Conservation (phyloP, 2,113 vertebrate genomes). For the Cyprinus carpio region DNA sequence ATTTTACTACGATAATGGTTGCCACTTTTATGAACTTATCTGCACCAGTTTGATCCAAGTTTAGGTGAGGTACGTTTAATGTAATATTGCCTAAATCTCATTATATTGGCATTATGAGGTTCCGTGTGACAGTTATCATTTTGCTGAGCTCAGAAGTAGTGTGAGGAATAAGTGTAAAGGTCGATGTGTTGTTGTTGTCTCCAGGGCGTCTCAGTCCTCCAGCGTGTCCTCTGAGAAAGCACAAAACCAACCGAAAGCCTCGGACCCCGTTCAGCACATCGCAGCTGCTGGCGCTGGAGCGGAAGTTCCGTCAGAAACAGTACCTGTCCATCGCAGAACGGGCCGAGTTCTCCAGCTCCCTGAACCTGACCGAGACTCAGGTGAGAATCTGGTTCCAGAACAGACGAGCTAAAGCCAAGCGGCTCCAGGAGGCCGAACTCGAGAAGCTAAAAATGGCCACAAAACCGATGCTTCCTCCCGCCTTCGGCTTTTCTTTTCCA, state of each 20-base stretch:
- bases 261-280: constrained; percentile 96
- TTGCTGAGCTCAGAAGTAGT: no score
- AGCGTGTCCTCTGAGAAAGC: constrained; percentile 93
- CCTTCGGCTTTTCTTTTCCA: constrained; percentile 93
- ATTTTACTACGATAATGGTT: no score
- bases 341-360: constrained; percentile 95
- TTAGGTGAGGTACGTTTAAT: no score
- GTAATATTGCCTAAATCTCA: no score
- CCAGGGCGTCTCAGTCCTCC: constrained; percentile 91
- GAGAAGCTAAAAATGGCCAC: constrained; percentile 98
- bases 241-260: constrained; percentile 98
- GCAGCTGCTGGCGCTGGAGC: constrained; percentile 93
- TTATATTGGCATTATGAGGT: no score
- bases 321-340: constrained; percentile 97
- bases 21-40: no score
- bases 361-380: constrained; percentile 96
- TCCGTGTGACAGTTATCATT: no score
- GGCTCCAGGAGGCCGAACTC: constrained; percentile 94
- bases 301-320: constrained; percentile 98
- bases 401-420: constrained; percentile 93
- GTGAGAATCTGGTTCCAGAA: constrained; percentile 99
- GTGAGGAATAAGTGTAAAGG: no score
- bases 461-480: constrained; percentile 91
- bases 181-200: constrained; percentile 12
- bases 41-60: no score